Conservation (phyloP, 2,888 invertebrate species). For the Erebia epiphron region DNA sequence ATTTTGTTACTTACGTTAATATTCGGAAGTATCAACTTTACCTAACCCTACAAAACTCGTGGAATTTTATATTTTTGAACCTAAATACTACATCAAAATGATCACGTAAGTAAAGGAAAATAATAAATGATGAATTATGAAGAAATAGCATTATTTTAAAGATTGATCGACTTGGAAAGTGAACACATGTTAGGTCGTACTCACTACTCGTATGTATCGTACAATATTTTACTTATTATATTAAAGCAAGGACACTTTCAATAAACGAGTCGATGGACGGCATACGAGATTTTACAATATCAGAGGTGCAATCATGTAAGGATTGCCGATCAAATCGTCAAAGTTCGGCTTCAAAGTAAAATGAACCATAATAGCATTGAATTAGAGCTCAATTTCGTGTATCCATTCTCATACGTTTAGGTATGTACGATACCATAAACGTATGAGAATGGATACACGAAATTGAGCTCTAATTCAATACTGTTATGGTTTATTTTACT, state of each 20-base stretch:
- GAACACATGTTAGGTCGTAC: constrained; percentile 63
- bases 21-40: background rate
- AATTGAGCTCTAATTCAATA: too few relatives aligned
- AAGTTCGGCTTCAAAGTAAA: too few relatives aligned
- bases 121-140: background rate
- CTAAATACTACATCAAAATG: constrained; percentile 2
- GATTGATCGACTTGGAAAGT: constrained; percentile 36
- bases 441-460: too few relatives aligned
- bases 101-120: constrained; percentile 11
- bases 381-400: too few relatives aligned
- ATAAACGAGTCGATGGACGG: constrained; percentile 61
- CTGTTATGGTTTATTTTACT: too few relatives aligned
- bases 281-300: constrained; percentile 41
- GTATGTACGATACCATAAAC: too few relatives aligned
- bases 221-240: constrained; percentile 40
- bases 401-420: too few relatives aligned
- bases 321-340: too few relatives aligned
- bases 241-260: constrained; percentile 59
- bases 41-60: constrained; percentile 1
- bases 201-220: constrained; percentile 25
- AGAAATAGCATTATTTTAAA: background rate
- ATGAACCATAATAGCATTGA: too few relatives aligned
- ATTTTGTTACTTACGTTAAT: background rate
- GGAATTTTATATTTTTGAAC: background rate
- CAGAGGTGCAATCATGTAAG: too few relatives aligned